phyloP scores from a whole-genome alignment of 1,140 invertebrate species.

The Drosophila sproati region DNA sequence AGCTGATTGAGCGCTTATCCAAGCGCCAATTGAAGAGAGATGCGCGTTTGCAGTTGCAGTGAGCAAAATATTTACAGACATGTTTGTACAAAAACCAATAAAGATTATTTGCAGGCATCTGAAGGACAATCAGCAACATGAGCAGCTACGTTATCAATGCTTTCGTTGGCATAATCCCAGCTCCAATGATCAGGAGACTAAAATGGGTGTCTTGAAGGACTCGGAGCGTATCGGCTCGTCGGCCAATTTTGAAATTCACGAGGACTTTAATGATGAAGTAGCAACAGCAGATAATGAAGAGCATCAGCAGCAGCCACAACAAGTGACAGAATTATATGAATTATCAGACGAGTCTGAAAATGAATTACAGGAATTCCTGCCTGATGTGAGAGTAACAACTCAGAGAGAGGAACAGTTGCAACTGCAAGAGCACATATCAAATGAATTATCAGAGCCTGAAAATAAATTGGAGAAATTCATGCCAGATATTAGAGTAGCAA shows the following conservation, averaged over 20 bases:
- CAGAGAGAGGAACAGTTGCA: neutral
- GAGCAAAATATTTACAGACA: neutral
- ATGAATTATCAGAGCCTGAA: neutral
- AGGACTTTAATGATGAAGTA: slow-evolving; percentile 3
- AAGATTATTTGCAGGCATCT: slow-evolving; percentile 5
- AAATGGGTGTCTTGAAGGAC: slow-evolving; percentile 28
- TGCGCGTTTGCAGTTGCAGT: slow-evolving; percentile 3
- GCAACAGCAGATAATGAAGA: neutral
- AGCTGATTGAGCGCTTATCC: slow-evolving; percentile 7
- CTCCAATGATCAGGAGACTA: neutral
- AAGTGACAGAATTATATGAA: neutral
- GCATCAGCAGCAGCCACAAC: slow-evolving; percentile 1
- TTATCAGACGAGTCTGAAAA: neutral
- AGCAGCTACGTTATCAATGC: slow-evolving; percentile 21
- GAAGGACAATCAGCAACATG: neutral
- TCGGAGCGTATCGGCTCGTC: neutral
- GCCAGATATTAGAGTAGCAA: neutral
- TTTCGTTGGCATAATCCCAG: slow-evolving; percentile 59
- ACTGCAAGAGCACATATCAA: neutral
- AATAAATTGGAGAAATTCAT: neutral
- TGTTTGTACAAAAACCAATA: neutral
- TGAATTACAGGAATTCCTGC: neutral
- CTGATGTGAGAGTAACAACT: neutral
- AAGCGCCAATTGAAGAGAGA: slow-evolving; percentile 8
- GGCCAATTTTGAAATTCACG: slow-evolving; percentile 1